These are phyloP conservation scores for Lepidonotus clava DNA, from an alignment of 2,888 invertebrate species.

Conservation along the genomic window DNA sequence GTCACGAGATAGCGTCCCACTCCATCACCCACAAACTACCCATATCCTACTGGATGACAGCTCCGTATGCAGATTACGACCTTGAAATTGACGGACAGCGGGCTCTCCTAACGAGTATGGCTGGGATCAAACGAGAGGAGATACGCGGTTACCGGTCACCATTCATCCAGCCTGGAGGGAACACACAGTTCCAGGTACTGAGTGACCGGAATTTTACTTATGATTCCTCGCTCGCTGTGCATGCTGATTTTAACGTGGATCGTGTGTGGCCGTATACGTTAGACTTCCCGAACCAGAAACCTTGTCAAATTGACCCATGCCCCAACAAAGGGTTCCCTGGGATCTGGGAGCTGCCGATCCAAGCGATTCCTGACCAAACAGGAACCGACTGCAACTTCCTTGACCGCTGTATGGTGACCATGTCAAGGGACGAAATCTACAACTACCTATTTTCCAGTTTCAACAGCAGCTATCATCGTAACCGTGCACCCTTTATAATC, in stretches of 20 bases:
- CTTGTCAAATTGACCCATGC: constrained; percentile 58
- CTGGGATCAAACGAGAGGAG: constrained; percentile 89
- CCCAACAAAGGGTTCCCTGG: constrained; percentile 80
- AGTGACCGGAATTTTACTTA: constrained; percentile 95
- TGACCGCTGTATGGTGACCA: constrained; percentile 70
- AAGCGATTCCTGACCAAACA: constrained; percentile 67
- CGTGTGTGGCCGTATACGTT: constrained; percentile 97
- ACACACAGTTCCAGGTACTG: constrained; percentile 94
- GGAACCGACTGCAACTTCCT: constrained; percentile 68
- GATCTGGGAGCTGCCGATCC: constrained; percentile 86
- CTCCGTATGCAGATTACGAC: constrained; percentile 93
- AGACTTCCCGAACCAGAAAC: constrained; percentile 83
- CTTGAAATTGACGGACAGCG: constrained; percentile 95
- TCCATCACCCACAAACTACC: constrained; percentile 84
- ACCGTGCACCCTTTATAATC: constrained; percentile 88
- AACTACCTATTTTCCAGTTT: constrained; percentile 87
- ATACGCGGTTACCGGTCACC: constrained; percentile 95
- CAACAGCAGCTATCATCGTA: constrained; percentile 85
- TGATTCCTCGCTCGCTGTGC: constrained; percentile 92
- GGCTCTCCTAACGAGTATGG: constrained; percentile 90
- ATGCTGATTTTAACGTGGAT: constrained; percentile 91
- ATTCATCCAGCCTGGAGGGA: constrained; percentile 91
- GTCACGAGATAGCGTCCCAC: constrained; percentile 98
- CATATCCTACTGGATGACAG: constrained; percentile 87
- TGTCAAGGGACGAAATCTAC: constrained; percentile 67